Conservation (phyloP, 2,888 invertebrate genomes). For the Schizotus pectinicornis region DNA sequence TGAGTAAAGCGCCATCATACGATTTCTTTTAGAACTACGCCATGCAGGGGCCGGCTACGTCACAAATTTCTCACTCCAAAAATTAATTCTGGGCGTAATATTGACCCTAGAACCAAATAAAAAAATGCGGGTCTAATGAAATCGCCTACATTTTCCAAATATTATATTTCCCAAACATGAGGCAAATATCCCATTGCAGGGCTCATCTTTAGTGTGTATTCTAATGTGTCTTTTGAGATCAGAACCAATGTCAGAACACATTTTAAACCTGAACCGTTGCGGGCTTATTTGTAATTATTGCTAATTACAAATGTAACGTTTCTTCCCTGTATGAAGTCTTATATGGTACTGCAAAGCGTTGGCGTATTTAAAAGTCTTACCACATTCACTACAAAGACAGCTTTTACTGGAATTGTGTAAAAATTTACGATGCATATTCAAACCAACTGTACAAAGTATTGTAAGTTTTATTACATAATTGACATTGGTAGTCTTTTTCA, state of each 20-base stretch:
- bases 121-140: no score
- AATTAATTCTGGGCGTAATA: no score
- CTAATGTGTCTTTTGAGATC: conserved; percentile 75
- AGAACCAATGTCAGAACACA: conserved; percentile 40
- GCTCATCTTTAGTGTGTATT: conserved; percentile 80
- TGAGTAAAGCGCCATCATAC: no score
- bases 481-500: conserved; percentile 48
- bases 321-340: conserved; percentile 45
- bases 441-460: conserved; percentile 58
- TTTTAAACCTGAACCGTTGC: conserved; percentile 39
- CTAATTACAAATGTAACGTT: conserved; percentile 44
- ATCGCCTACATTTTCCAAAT: no score
- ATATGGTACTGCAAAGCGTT: conserved; percentile 58
- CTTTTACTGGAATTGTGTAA: conserved; percentile 76
- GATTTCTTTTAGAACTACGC: no score
- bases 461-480: no score
- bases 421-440: conserved; percentile 76
- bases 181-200: conserved; percentile 75
- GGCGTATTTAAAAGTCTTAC: conserved; percentile 83
- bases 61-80: no score
- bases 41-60: no score
- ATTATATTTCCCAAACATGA: conserved; percentile 80
- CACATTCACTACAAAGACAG: conserved; percentile 79
- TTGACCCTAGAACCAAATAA: no score
- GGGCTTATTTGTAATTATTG: no score